Percentiles rank a stretch among this genome's conserved stretches.
phyloP scores from a whole-genome alignment of 2,113 vertebrate genomes.

The Hiodon alosoides region DNA sequence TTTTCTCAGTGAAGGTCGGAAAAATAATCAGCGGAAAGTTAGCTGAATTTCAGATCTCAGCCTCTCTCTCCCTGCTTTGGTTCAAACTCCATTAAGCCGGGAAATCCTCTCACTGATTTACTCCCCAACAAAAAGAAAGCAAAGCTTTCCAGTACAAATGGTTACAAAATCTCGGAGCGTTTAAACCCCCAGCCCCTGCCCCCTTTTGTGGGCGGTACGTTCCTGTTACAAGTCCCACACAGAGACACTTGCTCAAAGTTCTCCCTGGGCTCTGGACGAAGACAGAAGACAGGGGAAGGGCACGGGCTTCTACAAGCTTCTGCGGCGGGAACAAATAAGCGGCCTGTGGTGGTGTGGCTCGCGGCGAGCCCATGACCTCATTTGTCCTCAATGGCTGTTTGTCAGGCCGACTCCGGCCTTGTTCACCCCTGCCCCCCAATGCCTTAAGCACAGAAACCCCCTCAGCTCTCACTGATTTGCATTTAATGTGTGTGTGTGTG shows the following conservation, averaged over 20 bases:
- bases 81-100: background rate
- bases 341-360: slow-evolving; percentile 28
- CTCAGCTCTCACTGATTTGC: background rate
- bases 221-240: background rate
- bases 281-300: background rate
- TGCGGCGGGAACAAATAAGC: background rate
- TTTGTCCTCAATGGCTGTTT: slow-evolving; percentile 54
- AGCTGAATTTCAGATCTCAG: background rate
- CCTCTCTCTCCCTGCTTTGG: background rate
- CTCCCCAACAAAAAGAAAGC: slow-evolving; percentile 3
- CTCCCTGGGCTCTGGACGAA: background rate
- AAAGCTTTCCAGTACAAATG: slow-evolving; percentile 11
- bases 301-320: background rate
- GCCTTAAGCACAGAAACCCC: background rate
- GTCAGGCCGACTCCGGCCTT: slow-evolving; percentile 58
- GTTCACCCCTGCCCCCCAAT: background rate
- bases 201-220: background rate
- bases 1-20: background rate
- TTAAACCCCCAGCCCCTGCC: background rate
- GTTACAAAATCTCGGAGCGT: slow-evolving; percentile 16
- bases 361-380: slow-evolving; percentile 44
- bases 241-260: background rate
- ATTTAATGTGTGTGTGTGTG: slow-evolving; percentile 12
- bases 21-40: background rate
- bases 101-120: slow-evolving; percentile 24